Evolutionary conservation across 2,113 vertebrate species (phyloP).

Genomic region (Erpornis zantholeuca): DNA sequence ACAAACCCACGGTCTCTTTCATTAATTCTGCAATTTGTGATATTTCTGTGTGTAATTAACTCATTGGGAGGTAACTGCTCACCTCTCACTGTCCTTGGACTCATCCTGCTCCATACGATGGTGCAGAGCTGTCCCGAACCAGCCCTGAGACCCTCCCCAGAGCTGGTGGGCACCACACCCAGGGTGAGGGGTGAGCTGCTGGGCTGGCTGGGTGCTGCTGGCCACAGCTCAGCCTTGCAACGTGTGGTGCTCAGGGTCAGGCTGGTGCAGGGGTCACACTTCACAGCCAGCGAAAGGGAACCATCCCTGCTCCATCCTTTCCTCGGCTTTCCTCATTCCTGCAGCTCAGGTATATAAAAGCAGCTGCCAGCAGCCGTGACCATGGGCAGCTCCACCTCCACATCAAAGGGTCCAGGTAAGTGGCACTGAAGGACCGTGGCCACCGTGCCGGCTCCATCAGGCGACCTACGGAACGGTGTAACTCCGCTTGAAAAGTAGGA

Average conservation of each 20-base stretch:
- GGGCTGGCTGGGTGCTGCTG: neutral
- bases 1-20: neutral
- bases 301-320: neutral
- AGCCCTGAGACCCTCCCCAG: neutral
- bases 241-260: rapidly evolving
- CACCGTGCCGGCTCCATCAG: neutral
- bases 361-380: neutral
- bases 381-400: neutral
- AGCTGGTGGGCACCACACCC: neutral
- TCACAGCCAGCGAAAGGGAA: neutral
- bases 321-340: neutral
- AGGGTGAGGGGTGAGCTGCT: neutral
- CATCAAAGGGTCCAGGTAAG: slow-evolving; percentile 45
- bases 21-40: neutral
- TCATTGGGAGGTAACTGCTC: neutral
- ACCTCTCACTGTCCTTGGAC: neutral
- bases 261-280: neutral
- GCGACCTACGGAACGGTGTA: neutral
- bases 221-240: neutral
- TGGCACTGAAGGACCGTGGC: neutral
- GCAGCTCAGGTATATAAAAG: neutral
- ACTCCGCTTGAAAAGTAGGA: neutral
- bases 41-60: neutral
- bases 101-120: neutral
- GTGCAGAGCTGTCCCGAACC: neutral